Percentiles rank a stretch among this genome's conserved stretches.
phyloP scores from a whole-genome alignment of 2,797 vertebrate genomes.

The Lepus oiostolus region DNA sequence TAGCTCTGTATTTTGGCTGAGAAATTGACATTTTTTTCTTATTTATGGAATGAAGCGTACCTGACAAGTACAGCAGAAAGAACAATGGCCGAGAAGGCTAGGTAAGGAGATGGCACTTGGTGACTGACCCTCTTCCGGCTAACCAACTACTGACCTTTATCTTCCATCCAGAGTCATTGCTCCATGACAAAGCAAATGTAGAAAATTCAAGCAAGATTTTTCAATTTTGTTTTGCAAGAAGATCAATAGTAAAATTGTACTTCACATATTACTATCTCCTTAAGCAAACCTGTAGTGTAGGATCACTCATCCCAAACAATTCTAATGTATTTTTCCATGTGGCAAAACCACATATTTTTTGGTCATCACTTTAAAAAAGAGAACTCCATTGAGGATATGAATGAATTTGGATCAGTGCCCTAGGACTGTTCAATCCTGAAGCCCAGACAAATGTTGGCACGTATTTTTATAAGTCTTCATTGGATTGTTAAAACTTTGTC shows the following conservation, averaged over 20 bases:
- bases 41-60: neutral
- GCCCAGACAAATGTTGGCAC: neutral
- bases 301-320: neutral
- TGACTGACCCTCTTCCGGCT: neutral
- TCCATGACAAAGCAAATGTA: neutral
- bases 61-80: neutral
- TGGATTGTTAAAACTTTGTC: neutral
- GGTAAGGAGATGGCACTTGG: neutral
- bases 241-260: neutral
- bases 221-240: neutral
- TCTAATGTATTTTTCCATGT: neutral
- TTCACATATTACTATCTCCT: neutral
- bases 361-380: neutral
- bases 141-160: rapidly evolving
- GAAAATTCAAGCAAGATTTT: neutral
- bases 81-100: rapidly evolving
- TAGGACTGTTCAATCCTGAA: neutral
- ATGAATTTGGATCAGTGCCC: neutral
- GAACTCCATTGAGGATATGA: neutral
- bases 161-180: neutral
- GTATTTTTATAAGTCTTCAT: neutral
- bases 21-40: neutral
- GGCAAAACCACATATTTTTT: neutral
- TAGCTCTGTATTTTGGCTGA: neutral
- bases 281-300: neutral